phyloP scores from a whole-genome alignment of 2,113 vertebrate genomes.

The Scomber colias region DNA sequence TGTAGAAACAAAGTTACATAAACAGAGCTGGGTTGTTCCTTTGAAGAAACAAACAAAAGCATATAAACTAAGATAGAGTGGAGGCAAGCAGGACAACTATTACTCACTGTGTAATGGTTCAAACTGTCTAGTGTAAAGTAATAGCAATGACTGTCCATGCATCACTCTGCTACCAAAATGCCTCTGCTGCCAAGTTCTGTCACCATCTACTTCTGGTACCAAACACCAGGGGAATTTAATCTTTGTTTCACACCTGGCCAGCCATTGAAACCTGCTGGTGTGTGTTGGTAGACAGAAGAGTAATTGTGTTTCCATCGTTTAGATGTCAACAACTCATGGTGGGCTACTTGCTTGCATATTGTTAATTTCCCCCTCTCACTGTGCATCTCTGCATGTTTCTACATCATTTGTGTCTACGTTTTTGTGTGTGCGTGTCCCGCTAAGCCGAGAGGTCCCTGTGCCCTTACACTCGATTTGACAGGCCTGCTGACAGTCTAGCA shows the following conservation, averaged over 20 bases:
- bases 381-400: slow-evolving; percentile 52
- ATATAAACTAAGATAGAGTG: slow-evolving; percentile 1
- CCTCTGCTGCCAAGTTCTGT: slow-evolving; percentile 52
- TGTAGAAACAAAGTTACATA: too few relatives aligned
- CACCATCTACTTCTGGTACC: slow-evolving; percentile 57
- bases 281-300: slow-evolving; percentile 35
- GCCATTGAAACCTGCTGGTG: slow-evolving; percentile 47
- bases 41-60: not conserved
- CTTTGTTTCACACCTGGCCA: slow-evolving; percentile 51
- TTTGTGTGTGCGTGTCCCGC: slow-evolving; percentile 40
- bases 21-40: too few relatives aligned
- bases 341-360: slow-evolving; percentile 77
- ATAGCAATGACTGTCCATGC: slow-evolving; percentile 53
- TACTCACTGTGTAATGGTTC: slow-evolving; percentile 54
- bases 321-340: slow-evolving; percentile 64
- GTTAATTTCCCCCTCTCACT: slow-evolving; percentile 72
- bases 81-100: slow-evolving; percentile 26
- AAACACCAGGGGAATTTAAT: slow-evolving; percentile 62
- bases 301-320: slow-evolving; percentile 74
- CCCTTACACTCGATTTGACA: slow-evolving; percentile 67
- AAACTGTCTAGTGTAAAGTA: slow-evolving; percentile 57
- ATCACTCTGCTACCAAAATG: slow-evolving; percentile 61
- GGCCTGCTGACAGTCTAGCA: slow-evolving; percentile 74
- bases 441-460: slow-evolving; percentile 53
- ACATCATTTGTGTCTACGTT: slow-evolving; percentile 6